A percentile compares a stretch with the other conserved stretches of the same genome.
These are phyloP conservation scores for Punctoribates punctum DNA, from an alignment of 2,888 invertebrate species.

Conservation along the genomic window DNA sequence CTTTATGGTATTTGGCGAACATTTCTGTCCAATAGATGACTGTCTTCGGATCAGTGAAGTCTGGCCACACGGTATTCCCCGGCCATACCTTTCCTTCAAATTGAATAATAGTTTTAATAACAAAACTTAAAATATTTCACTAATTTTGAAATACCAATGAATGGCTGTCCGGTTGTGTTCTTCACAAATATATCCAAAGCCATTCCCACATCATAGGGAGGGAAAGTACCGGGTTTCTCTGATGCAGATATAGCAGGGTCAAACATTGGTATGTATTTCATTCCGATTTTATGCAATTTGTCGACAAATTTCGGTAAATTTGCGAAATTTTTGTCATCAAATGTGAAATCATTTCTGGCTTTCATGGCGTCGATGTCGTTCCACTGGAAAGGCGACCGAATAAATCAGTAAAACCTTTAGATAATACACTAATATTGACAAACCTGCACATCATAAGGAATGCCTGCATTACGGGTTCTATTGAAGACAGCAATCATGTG, in stretches of 20 bases:
- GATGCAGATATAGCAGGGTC: conserved; percentile 50
- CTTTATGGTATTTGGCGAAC: conserved; percentile 48
- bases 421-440: no score
- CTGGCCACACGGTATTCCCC: conserved; percentile 50
- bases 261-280: conserved; percentile 71
- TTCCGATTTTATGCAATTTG: conserved; percentile 62
- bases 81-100: conserved; percentile 60
- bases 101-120: no score
- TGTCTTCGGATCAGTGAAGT: conserved; percentile 50
- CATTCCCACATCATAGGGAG: conserved; percentile 71
- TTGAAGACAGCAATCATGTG: conserved; percentile 65
- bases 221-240: conserved; percentile 61
- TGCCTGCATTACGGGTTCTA: conserved; percentile 67
- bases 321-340: conserved; percentile 62
- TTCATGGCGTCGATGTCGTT: conserved; percentile 82
- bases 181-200: conserved; percentile 70
- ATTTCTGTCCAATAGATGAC: conserved; percentile 50
- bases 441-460: conserved; percentile 62
- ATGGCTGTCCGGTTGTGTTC: conserved; percentile 63
- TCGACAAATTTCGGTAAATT: conserved; percentile 67
- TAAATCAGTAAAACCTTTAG: no score
- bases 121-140: background rate
- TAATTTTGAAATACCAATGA: conserved; percentile 59
- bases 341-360: conserved; percentile 72
- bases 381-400: conserved; percentile 62